Evolutionary conservation across 2,888 invertebrate species (phyloP), one percentile per base, ranked within the genome.

Genomic region (Mesopsocus fuscifrons): DNA sequence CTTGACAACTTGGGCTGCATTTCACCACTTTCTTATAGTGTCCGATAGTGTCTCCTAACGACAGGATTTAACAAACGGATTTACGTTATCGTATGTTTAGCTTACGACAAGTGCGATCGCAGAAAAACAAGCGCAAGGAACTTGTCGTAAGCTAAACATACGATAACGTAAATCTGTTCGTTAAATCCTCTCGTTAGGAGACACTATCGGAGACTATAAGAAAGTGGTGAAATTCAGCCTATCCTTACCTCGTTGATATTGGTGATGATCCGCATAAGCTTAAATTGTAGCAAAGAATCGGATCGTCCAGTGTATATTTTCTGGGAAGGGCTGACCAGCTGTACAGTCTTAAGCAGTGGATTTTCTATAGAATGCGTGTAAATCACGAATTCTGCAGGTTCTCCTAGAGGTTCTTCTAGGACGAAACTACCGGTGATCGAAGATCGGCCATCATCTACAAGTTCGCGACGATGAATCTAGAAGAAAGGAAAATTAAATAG

Each of bases 401-500:
- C 61, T 1, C 64, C 64, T 53, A 72, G 59, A 40, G 61, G 61
- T 2, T 64, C 59, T 46, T 71, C 69, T 45, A 72, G 51, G 47
- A 66, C 62, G 52, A 71, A 70, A 47, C 64, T 66, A 1, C 69
- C 70, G 9, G 65, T 67, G 2, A 68, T 61, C 1, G 63, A 60
- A 3, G 59, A 56, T 13, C 64, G 58, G 2, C 65, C 63, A 50
- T 68, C 67, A 46, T 66, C 64, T 15, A 64, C 57, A 41, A 60
- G 52, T 53, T 67, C 67, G 41, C 65, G 56, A 13, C 67, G 58
- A 49, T 68, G 67, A 43, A 69, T 64, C 60, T 63, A 52, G 16
- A 55, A 42, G 34, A 41, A 43, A 44, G 47, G 41, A 15, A 21
- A 6, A 41, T 13, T n/a, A 41, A 11, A 41, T 31, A n/a, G 33